These are phyloP conservation scores for Mya arenaria DNA, from an alignment of 1,140 invertebrate genomes.

Conservation along the genomic window DNA sequence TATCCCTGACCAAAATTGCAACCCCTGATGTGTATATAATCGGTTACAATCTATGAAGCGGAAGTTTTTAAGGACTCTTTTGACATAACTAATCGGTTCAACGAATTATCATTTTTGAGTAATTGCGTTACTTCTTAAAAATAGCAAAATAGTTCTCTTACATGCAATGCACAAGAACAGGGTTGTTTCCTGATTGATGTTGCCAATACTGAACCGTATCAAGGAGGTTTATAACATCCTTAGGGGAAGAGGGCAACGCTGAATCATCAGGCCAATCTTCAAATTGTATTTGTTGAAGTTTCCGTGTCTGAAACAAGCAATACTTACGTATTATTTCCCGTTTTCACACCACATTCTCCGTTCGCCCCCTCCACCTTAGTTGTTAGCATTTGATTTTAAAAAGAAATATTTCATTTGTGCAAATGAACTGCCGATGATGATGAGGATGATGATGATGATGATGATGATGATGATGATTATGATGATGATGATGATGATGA, in stretches of 20 bases:
- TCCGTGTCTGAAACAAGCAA: not conserved
- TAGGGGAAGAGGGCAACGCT: not conserved
- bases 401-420: not conserved
- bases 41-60: too few species aligned
- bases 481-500: too few species aligned
- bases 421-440: not conserved
- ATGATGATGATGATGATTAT: too few species aligned
- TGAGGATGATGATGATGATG: not conserved
- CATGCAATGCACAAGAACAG: conserved; percentile 29
- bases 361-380: not conserved
- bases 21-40: too few species aligned
- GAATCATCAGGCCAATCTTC: not conserved
- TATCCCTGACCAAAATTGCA: too few species aligned
- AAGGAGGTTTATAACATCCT: not conserved
- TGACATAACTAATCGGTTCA: too few species aligned
- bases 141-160: not conserved
- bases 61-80: too few species aligned
- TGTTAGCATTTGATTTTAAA: not conserved
- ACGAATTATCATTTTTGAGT: too few species aligned
- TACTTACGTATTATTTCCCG: not conserved
- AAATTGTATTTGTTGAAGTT: not conserved
- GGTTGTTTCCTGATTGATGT: not conserved
- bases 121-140: too few species aligned
- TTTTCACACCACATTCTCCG: not conserved
- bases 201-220: not conserved